These are phyloP conservation scores for Acanthoscelides obtectus DNA, from an alignment of 2,888 invertebrate genomes.

Conservation along the genomic window DNA sequence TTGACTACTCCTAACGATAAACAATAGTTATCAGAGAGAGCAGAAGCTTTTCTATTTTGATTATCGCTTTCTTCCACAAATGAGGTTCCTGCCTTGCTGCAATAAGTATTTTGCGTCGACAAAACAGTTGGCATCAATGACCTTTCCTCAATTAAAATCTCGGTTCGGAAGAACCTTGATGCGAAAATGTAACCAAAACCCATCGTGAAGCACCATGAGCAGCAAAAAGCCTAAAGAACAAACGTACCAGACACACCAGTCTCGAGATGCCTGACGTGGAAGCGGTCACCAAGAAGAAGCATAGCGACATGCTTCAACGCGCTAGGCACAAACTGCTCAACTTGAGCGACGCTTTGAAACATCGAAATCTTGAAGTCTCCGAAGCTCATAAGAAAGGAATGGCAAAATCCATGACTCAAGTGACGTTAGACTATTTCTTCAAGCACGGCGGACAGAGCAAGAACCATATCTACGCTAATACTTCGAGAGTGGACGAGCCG, in stretches of 20 bases:
- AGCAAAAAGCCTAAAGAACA: conserved; percentile 39
- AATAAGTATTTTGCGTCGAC: no score
- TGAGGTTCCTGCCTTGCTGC: no score
- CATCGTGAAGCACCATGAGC: conserved; percentile 20
- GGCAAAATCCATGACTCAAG: conserved; percentile 42
- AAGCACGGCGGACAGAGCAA: conserved; percentile 47
- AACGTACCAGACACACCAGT: conserved; percentile 48
- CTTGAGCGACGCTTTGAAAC: conserved; percentile 47
- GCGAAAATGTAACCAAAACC: background rate
- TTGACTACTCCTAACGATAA: no score
- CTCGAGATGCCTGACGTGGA: conserved; percentile 43
- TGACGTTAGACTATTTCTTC: conserved; percentile 49
- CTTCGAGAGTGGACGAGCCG: conserved; percentile 7
- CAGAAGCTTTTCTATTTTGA: no score
- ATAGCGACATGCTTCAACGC: conserved; percentile 45
- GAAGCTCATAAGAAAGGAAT: conserved; percentile 37
- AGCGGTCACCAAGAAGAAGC: conserved; percentile 47
- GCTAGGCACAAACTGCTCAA: conserved; percentile 40
- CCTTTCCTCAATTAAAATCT: no score
- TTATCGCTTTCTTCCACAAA: no score
- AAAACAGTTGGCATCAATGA: no score
- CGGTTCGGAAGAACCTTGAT: background rate
- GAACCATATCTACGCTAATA: conserved; percentile 33
- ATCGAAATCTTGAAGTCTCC: conserved; percentile 35
- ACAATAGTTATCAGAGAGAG: no score